A percentile compares a stretch with the other conserved stretches of the same genome.
Evolutionary conservation across 2,888 invertebrate species (phyloP).

Genomic region (Bruchidius siliquastri): DNA sequence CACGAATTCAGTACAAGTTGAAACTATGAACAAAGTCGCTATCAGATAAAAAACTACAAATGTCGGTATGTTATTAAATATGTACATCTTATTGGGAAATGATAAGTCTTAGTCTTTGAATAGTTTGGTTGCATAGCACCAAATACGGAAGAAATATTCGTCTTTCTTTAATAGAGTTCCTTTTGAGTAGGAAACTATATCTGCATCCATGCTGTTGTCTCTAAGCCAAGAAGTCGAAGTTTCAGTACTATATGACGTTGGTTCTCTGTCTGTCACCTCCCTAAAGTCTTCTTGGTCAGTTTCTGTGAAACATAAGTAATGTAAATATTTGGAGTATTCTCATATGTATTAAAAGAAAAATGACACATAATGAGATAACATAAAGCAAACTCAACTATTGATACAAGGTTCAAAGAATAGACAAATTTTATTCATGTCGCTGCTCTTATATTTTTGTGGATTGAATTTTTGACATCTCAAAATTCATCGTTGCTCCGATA

Average conservation of each 20-base stretch:
- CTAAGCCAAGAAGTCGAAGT: slow-evolving; percentile 91
- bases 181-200: slow-evolving; percentile 85
- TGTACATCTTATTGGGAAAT: slow-evolving; percentile 27
- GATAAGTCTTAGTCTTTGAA: slow-evolving; percentile 57
- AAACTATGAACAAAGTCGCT: slow-evolving; percentile 14
- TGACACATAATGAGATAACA: too few relatives aligned
- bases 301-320: slow-evolving; percentile 29
- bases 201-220: slow-evolving; percentile 91
- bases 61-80: slow-evolving; percentile 27
- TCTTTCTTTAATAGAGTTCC: slow-evolving; percentile 78
- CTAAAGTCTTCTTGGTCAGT: slow-evolving; percentile 57
- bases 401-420: too few relatives aligned
- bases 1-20: slow-evolving; percentile 15
- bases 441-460: too few relatives aligned
- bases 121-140: slow-evolving; percentile 79
- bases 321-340: too few relatives aligned
- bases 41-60: slow-evolving; percentile 21
- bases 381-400: too few relatives aligned
- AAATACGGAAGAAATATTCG: slow-evolving; percentile 95
- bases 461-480: too few relatives aligned
- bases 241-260: slow-evolving; percentile 86
- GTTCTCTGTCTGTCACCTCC: slow-evolving; percentile 65
- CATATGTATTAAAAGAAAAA: too few relatives aligned
- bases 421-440: too few relatives aligned
- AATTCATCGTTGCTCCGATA: too few relatives aligned